phyloP scores from a whole-genome alignment of 1,140 invertebrate species.

The Ceratina calcarata region DNA sequence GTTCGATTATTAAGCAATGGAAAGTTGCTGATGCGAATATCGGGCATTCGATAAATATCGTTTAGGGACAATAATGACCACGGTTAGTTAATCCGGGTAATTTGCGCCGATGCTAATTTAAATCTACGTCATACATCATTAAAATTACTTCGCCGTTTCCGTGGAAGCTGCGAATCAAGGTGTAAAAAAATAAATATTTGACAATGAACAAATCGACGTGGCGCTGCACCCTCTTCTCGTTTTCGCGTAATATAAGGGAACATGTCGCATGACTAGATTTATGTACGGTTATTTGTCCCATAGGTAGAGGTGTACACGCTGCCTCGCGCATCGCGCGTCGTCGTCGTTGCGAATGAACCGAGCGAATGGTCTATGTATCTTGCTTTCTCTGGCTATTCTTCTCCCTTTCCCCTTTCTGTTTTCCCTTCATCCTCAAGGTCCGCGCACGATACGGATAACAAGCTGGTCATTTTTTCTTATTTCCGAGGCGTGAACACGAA shows the following conservation, averaged over 20 bases:
- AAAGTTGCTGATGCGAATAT: background rate
- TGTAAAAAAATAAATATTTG: too few species aligned
- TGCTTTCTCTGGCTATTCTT: constrained; percentile 5
- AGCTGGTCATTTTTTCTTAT: constrained; percentile 55
- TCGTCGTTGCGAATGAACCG: constrained; percentile 35
- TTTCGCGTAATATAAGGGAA: constrained; percentile 42
- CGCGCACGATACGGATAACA: constrained; percentile 43
- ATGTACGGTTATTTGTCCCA: constrained; percentile 59
- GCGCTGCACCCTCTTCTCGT: background rate
- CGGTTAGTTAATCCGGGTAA: background rate
- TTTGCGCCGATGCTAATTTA: background rate
- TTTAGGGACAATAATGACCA: background rate
- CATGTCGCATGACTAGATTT: constrained; percentile 42
- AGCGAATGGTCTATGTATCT: constrained; percentile 50
- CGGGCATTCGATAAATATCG: background rate
- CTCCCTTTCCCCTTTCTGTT: background rate
- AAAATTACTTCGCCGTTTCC: too few species aligned
- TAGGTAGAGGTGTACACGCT: constrained; percentile 34
- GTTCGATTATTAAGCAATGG: background rate
- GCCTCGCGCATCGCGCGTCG: constrained; percentile 19
- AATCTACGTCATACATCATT: too few species aligned
- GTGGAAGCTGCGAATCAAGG: too few species aligned
- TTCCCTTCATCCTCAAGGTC: background rate
- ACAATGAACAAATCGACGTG: constrained; percentile 14
- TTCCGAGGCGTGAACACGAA: constrained; percentile 38